Base-by-base conservation (phyloP, 2,797 vertebrate species). In the Rhinogobio ventralis region DNA sequence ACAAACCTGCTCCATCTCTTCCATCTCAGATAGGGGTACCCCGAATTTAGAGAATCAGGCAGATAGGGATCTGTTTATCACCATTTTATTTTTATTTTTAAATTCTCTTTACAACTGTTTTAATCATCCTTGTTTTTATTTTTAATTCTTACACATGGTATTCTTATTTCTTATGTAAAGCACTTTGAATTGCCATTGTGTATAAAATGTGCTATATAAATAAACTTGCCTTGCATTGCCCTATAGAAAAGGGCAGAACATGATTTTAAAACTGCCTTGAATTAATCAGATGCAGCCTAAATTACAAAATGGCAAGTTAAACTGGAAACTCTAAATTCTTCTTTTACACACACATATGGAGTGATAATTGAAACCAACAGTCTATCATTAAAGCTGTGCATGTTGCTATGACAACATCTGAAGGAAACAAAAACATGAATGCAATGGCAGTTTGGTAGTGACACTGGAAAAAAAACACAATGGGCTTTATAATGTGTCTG, bases 351-450 rank as follows among this genome's bases (percentile, higher is more conserved):
- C 69, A 77, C 25, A 77, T 42, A 51, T 7, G 67, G 42, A 82
- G 55, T 2, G 53, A 78, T 69, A 71, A 84, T 57, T 45, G 62
- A 69, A 76, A 72, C 73, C 73, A 83, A 84, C 82, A 78, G 74
- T 69, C 62, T 69, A 69, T 78, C 73, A 71, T 68, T 77, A 77
- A 69, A 83, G 49, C 46, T 30, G 64, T 60, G 49, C 64, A 7
- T 33, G 82, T 60, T 69, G 20, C 74, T 74, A 77, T 60, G 82
- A 78, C 73, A 46, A 78, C 39, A 3, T n/a, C 19, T 60, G 42
- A 46, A 57, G 20, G 25, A 78, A 77, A 84, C 73, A 78, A 66
- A 81, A 81, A 64, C 62, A 74, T 55, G 72, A 62, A 28, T 19
- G 62, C 67, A 14, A 36, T n/a, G 46, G 60, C 30, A 51, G 36